Base-by-base conservation (phyloP, 2,888 invertebrate genomes). In the Noctua fimbriata region DNA sequence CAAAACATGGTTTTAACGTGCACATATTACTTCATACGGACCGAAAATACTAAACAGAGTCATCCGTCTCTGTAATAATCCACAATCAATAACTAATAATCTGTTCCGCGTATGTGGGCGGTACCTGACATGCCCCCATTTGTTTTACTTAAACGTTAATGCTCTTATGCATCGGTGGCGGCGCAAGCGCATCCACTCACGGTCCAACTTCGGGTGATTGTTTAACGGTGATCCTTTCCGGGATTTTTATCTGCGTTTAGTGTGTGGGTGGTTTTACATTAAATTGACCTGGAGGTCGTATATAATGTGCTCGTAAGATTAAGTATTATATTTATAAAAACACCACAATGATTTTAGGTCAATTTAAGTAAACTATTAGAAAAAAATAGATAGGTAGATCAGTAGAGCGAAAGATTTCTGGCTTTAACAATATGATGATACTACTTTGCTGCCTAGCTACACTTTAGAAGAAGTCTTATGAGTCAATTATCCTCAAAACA, bases 81-180 rank as follows among this genome's bases (percentile, higher is more conserved):
- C 90, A 88, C 91, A 90, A 95, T 93, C 94, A 94, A 94, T 94
- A 93, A 93, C 90, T 91, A 91, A 92, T 92, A 93, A 93, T 92
- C 92, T 90, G 90, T 92, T 92, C 91, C 92, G 91, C 86, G 87
- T 91, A 90, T 89, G 94, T 93, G 94, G 94, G 94, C 91, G 94
- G 90, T 79, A 85, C 87, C 89, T 91, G 91, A 91, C 93, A 91
- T 85, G 89, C 87, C 89, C 91, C 91, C 94, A 95, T 95, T 95
- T 95, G 95, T 95, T 95, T 94, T 93, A 95, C 94, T 95, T 95
- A 94, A 91, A 92, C 91, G 91, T 91, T 93, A 94, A 95, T 93
- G 91, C 93, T 92, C 93, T 94, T 94, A 94, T 90, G 90, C 89
- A 89, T 83, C 83, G 88, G 83, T 83, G 89, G 89, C 90, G 89